Percentiles rank a stretch among this genome's conserved stretches.
Evolutionary conservation across 2,888 invertebrate genomes (phyloP).

Genomic region (Aspidapion aeneum): DNA sequence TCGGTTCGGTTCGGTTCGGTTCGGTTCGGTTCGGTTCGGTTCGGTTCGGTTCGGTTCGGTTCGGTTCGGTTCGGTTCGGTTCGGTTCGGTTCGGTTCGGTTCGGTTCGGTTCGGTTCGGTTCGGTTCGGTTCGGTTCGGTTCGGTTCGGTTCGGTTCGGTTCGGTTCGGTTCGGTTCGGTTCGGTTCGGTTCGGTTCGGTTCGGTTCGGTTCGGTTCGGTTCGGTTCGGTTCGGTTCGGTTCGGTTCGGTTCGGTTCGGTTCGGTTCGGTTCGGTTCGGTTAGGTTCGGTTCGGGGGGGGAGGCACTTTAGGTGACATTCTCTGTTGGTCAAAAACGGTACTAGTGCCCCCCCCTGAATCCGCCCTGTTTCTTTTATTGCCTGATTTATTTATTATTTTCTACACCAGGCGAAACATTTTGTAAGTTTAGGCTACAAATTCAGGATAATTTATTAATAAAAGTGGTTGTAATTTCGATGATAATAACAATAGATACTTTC

Average conservation of each 20-base stretch:
- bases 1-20: slow-evolving; percentile 22
- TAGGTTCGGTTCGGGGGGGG: too few relatives aligned
- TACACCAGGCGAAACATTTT: too few relatives aligned
- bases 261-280: too few relatives aligned
- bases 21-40: slow-evolving; percentile 25
- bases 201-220: slow-evolving; percentile 23
- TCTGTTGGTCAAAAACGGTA: too few relatives aligned
- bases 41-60: slow-evolving; percentile 25
- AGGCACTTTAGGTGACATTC: too few relatives aligned
- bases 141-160: slow-evolving; percentile 26
- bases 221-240: slow-evolving; percentile 21
- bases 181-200: slow-evolving; percentile 26
- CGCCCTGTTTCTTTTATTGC: too few relatives aligned
- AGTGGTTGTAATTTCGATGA: too few relatives aligned
- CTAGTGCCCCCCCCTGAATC: too few relatives aligned
- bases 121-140: slow-evolving; percentile 25
- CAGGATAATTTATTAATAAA: too few relatives aligned
- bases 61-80: slow-evolving; percentile 28
- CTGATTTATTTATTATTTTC: too few relatives aligned
- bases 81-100: slow-evolving; percentile 28
- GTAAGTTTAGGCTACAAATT: too few relatives aligned
- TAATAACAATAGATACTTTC: too few relatives aligned
- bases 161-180: slow-evolving; percentile 25
- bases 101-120: slow-evolving; percentile 27
- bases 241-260: slow-evolving; percentile 18